These are phyloP conservation scores for Platyrinchus mystaceus DNA, from an alignment of 2,797 vertebrate genomes.

Conservation along the genomic window DNA sequence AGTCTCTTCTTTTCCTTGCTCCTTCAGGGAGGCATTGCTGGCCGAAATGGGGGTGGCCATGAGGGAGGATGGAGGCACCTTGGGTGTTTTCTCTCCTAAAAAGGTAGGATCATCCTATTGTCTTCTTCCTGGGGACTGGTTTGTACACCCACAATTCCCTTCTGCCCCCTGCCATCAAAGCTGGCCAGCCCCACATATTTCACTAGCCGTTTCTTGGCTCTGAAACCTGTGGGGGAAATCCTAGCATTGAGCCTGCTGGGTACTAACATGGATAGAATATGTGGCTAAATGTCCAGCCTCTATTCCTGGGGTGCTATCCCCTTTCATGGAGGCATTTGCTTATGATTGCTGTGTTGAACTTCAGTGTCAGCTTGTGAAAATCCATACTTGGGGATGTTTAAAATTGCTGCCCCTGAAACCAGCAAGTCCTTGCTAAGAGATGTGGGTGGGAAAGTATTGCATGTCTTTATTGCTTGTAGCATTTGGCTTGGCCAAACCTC, in stretches of 20 bases:
- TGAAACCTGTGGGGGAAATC: not conserved
- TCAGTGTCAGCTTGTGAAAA: not conserved
- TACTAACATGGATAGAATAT: rapidly evolving
- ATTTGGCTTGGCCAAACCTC: not conserved
- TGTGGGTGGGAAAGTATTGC: not conserved
- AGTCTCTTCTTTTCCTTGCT: not conserved
- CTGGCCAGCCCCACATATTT: not conserved
- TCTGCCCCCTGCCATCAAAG: not conserved
- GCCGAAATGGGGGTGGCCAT: conserved; percentile 99
- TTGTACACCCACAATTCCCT: not conserved
- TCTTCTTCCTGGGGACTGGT: not conserved
- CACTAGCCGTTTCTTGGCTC: not conserved
- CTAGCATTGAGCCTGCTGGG: not conserved
- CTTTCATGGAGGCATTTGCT: not conserved
- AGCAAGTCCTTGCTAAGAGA: not conserved
- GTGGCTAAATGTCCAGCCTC: not conserved
- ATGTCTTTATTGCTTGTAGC: not conserved
- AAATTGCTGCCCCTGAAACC: not conserved
- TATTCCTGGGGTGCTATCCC: not conserved
- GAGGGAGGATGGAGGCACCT: conserved; percentile 94
- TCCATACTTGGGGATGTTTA: not conserved
- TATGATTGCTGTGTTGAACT: not conserved
- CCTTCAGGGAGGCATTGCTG: conserved; percentile 90
- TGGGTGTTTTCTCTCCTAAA: conserved; percentile 97
- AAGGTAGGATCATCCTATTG: conserved; percentile 81